phyloP scores from a whole-genome alignment of 2,113 vertebrate genomes.

The Campylorhamphus procurvoides region DNA sequence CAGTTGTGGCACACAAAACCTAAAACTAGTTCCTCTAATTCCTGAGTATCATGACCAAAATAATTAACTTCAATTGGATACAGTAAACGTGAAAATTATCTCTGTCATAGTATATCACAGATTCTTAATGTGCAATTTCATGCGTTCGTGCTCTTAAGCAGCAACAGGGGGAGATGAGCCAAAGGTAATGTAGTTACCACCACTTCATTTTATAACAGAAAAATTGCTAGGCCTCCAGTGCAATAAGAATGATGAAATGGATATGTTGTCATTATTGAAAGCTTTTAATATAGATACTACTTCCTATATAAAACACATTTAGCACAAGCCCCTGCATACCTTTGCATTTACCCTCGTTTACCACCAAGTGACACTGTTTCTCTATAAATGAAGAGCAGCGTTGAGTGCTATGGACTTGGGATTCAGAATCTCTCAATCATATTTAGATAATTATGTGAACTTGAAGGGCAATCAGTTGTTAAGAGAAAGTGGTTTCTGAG shows the following conservation, averaged over 20 bases:
- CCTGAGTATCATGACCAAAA: constrained; percentile 28
- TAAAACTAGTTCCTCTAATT: constrained; percentile 42
- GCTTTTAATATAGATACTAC: background rate
- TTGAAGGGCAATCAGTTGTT: background rate
- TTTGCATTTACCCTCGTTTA: background rate
- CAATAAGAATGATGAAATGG: background rate
- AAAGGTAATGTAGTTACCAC: background rate
- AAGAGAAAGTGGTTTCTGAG: background rate
- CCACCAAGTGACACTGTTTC: constrained; percentile 47
- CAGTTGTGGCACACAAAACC: constrained; percentile 7
- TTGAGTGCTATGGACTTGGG: fast-evolving
- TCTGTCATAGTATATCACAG: background rate
- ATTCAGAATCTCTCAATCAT: background rate
- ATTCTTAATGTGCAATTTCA: background rate
- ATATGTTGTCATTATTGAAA: background rate
- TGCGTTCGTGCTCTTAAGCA: background rate
- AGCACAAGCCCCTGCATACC: fast-evolving
- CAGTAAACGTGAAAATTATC: background rate
- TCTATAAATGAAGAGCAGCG: background rate
- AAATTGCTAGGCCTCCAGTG: background rate
- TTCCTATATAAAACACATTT: background rate
- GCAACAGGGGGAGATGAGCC: background rate
- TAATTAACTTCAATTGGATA: constrained; percentile 50
- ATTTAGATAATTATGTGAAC: background rate
- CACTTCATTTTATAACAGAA: background rate